Conservation (phyloP, 2,888 invertebrate genomes). For the Cheilosia vernalis region DNA sequence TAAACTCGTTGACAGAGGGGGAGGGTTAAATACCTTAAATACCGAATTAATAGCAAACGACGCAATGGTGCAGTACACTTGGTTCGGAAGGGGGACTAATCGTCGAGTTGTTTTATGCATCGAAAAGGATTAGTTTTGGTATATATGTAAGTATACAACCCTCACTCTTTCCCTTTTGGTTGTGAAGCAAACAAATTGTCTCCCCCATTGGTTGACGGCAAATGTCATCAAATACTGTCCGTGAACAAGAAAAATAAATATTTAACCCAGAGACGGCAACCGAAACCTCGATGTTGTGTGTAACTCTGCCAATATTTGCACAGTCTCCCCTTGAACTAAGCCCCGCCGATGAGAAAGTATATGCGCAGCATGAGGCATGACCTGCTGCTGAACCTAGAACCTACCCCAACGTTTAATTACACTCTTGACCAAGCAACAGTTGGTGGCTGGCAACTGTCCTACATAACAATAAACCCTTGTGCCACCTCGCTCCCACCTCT, state of each 20-base stretch:
- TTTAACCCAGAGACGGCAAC: slow-evolving; percentile 10
- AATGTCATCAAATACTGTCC: neutral
- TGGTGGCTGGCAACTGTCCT: slow-evolving; percentile 17
- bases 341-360: slow-evolving; percentile 17
- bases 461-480: neutral
- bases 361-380: slow-evolving; percentile 15
- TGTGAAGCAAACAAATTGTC: slow-evolving; percentile 2
- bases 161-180: no score
- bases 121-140: no score
- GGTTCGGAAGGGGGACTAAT: no score
- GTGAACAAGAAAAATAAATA: slow-evolving; percentile 10
- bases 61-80: no score
- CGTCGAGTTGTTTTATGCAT: no score
- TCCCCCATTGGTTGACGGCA: neutral
- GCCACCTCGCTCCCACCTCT: neutral
- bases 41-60: no score
- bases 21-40: no score
- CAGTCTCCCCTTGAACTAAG: slow-evolving; percentile 22
- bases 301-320: slow-evolving; percentile 45
- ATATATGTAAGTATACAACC: no score
- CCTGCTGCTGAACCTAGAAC: slow-evolving; percentile 33
- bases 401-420: slow-evolving; percentile 51
- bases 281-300: slow-evolving; percentile 5
- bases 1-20: neutral
- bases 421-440: slow-evolving; percentile 46